Base-by-base conservation (phyloP, 1,140 invertebrate species). In the Hirudo medicinalis region DNA sequence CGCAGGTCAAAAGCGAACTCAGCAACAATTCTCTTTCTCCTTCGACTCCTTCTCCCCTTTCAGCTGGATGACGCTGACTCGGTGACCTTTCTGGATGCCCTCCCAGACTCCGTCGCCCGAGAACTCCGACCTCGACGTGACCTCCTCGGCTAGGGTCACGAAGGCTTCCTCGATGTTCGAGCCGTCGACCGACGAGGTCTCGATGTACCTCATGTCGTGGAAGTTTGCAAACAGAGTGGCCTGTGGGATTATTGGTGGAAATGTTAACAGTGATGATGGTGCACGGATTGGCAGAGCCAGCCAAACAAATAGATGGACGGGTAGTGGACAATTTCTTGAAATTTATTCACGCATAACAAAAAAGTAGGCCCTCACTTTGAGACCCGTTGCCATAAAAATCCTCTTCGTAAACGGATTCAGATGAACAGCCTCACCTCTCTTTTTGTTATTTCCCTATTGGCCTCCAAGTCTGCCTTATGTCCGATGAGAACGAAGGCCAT, bases 181-280 rank as follows among this genome's bases (percentile, higher is more conserved):
- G 13, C 57, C 57, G 19, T 63, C 57, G 29, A 63, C 57, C 29
- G 57, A 63, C 29, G 57, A 63, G 11, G 57, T 63, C 29, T 63
- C 57, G 11, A 63, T 11, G 57, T 63, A 63, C 29, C 8, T 25
- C 57, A 63, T 63, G 57, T 63, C 57, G 29, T 63, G 57, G 57
- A 63, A 63, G 19, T 63, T 32, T 63, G 57, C 57, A 63, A 63
- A 63, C 29, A 63, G 29, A n/a, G 57, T 63, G 8, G 57, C 57
- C 57, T 63, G 19, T 22, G 1, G 6, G 57, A 63, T 36, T 36
- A 36, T 36, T 36, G 6, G 32, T 49, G 43, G 13, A 49, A 49
- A 49, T 49, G 15, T 49, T 49, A 49, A 49, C 43, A 49, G 11
- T 49, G 0, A 49, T 49, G 5, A 49, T 49, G n/a, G n/a, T n/a